These are phyloP conservation scores for Anodontia alba DNA, from an alignment of 2,888 invertebrate species.

Conservation along the genomic window DNA sequence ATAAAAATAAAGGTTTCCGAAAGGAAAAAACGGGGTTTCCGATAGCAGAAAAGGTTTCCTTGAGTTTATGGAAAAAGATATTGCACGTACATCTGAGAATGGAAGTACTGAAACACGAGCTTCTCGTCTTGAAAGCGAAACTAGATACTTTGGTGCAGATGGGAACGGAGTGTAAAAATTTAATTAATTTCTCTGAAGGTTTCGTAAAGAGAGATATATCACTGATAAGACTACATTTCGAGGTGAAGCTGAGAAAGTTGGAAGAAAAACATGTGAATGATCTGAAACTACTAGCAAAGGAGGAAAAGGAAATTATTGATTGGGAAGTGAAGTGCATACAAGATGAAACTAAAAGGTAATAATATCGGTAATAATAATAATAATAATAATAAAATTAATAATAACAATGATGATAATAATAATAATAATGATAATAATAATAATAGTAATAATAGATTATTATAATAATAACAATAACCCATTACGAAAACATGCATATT, in stretches of 20 bases:
- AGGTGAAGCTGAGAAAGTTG: not conserved
- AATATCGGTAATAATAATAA: no score
- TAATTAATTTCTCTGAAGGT: not conserved
- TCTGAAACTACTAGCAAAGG: not conserved
- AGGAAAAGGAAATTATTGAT: not conserved
- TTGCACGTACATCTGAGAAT: not conserved
- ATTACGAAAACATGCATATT: no score
- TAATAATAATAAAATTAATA: no score
- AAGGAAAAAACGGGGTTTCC: no score
- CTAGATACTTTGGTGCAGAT: not conserved
- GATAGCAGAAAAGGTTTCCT: no score
- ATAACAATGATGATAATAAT: no score
- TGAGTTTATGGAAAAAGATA: no score
- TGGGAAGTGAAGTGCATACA: not conserved
- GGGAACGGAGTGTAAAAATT: not conserved
- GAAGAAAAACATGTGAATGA: not conserved
- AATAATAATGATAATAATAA: no score
- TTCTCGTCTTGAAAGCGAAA: not conserved
- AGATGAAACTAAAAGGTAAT: not conserved
- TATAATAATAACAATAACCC: no score
- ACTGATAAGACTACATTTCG: not conserved
- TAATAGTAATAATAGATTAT: no score
- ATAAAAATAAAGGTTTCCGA: no score
- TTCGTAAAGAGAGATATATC: not conserved
- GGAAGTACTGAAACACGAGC: not conserved